Base-by-base conservation (phyloP, 2,113 vertebrate genomes). In the Reinhardtius hippoglossoides region DNA sequence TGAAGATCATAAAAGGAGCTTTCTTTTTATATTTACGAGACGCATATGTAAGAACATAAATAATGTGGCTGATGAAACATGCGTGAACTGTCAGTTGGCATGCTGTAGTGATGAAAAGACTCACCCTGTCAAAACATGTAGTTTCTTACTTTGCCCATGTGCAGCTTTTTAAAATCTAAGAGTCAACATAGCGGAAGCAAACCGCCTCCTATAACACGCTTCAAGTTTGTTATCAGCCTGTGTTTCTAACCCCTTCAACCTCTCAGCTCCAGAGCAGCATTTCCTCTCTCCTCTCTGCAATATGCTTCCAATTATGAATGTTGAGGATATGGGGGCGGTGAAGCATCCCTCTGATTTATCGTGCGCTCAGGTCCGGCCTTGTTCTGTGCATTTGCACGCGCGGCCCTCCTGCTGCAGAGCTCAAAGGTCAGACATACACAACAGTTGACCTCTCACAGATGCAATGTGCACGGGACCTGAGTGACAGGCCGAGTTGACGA, bases 241-340 rank as follows among this genome's bases (percentile, higher is more conserved):
- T 85, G 88, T 83, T 78, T 83, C 71, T 80, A 82, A 88, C 83
- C 80, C 69, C 68, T 52, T 80, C 67, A 78, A 85, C 24, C 75
- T 76, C 68, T 68, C 65, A 46, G 40, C 69, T 79, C 37, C 27
- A 20, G 70, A 62, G 68, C 57, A 69, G 78, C 62, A 56, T 71
- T 74, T 74, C 57, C 46, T 75, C 79, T 85, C 84, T 84, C 79
- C 83, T 88, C 91, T 87, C 87, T 62, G 35, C 91, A 96, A 95
- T 95, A 89, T 97, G 96, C 91, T 97, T 97, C 95, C 95, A 96
- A 96, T 97, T 96, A 97, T 80, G 91, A 94, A 94, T 93, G 91
- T 93, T 90, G 94, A 90, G 84, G 90, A 94, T 91, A 79, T 40
- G 80, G 79, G 78, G 71, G 72, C 1, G 57, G 73, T 26, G 68